Evolutionary conservation across 2,113 vertebrate species (phyloP).

Genomic region (Panurus biarmicus): DNA sequence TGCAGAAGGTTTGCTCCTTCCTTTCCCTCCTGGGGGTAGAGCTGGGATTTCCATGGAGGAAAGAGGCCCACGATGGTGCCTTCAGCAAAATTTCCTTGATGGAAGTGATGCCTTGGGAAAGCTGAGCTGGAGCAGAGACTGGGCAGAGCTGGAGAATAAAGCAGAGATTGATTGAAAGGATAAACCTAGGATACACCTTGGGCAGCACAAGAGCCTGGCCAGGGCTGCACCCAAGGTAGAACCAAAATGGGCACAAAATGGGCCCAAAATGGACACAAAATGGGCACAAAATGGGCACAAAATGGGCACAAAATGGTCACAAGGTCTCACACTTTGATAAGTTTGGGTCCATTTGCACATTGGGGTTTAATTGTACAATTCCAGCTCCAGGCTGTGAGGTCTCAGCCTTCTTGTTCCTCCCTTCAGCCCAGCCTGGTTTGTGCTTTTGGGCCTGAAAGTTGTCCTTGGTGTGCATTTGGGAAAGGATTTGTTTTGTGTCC

Average conservation of each 20-base stretch:
- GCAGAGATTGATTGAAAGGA: background rate
- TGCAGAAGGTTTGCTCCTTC: background rate
- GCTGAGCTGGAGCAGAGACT: background rate
- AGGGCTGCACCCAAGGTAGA: no score
- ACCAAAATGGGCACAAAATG: background rate
- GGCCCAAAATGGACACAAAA: no score
- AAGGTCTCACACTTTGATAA: background rate
- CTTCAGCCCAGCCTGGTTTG: no score
- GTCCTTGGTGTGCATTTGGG: no score
- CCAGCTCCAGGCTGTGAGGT: no score
- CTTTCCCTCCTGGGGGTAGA: background rate
- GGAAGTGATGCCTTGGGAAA: background rate
- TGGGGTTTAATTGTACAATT: no score
- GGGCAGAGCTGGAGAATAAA: background rate
- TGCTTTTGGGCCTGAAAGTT: no score
- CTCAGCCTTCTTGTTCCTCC: no score
- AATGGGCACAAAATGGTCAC: background rate
- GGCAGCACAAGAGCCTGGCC: no score
- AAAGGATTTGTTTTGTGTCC: no score
- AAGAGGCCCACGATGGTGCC: accelerated
- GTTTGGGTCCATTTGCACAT: no score
- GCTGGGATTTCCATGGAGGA: background rate
- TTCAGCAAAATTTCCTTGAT: background rate
- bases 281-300: background rate
- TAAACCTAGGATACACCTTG: no score